A percentile compares a stretch with the other conserved stretches of the same genome.
Evolutionary conservation across 2,113 vertebrate species (phyloP).

Genomic region (Taxidea taxus): DNA sequence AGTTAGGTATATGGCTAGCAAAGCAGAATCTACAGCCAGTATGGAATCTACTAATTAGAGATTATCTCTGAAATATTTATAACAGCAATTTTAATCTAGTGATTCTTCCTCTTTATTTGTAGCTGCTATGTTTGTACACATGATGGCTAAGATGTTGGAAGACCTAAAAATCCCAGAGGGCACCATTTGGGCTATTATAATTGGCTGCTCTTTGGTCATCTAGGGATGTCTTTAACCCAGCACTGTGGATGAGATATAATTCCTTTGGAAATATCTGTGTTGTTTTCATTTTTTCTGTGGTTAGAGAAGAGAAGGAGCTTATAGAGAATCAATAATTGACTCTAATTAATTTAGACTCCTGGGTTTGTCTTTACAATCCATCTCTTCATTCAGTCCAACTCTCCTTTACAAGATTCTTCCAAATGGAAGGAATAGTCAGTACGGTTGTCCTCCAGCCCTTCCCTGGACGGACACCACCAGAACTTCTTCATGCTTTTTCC

Average conservation of each 20-base stretch:
- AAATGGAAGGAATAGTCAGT: no score
- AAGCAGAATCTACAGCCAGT: not conserved
- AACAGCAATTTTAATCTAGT: slow-evolving; percentile 35
- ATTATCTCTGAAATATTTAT: slow-evolving; percentile 40
- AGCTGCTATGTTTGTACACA: slow-evolving; percentile 22
- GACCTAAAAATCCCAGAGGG: not conserved
- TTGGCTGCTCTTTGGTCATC: not conserved
- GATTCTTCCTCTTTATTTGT: not conserved
- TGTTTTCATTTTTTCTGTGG: slow-evolving; percentile 4
- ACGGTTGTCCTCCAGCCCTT: not conserved
- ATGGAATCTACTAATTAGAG: slow-evolving; percentile 40
- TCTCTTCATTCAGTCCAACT: not conserved
- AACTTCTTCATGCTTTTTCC: not conserved
- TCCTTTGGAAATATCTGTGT: not conserved
- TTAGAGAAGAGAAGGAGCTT: not conserved
- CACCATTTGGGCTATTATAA: slow-evolving; percentile 26
- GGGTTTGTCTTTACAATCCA: not conserved
- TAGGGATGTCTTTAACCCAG: not conserved
- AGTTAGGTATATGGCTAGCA: not conserved
- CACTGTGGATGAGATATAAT: not conserved
- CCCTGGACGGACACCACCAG: no score
- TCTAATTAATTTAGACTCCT: not conserved
- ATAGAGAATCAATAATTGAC: not conserved
- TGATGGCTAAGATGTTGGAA: slow-evolving; percentile 32
- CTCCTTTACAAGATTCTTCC: not conserved